phyloP scores from a whole-genome alignment of 1,140 invertebrate species.

The Chelonus insularis region DNA sequence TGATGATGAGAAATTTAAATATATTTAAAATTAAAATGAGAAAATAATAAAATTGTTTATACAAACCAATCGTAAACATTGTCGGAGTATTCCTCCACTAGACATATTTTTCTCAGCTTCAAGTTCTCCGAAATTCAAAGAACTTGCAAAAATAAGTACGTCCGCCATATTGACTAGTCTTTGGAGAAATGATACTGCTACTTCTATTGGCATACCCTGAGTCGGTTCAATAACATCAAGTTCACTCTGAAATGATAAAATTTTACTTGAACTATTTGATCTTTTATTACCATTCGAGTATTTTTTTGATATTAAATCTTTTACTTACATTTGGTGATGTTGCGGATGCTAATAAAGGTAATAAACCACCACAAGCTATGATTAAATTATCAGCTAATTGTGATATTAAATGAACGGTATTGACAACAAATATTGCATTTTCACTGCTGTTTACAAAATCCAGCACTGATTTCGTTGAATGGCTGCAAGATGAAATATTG shows the following conservation, averaged over 20 bases:
- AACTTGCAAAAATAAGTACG: conserved; percentile 96
- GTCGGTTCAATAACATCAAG: conserved; percentile 97
- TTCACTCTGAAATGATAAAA: too few relatives aligned
- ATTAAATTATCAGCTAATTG: conserved; percentile 98
- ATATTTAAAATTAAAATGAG: too few relatives aligned
- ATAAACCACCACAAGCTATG: conserved; percentile 95
- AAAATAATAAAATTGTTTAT: conserved; percentile 27
- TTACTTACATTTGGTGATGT: conserved; percentile 95
- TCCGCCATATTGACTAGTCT: conserved; percentile 97
- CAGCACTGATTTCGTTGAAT: conserved; percentile 94
- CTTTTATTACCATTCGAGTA: too few relatives aligned
- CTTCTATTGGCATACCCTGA: conserved; percentile 97
- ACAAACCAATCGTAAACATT: conserved; percentile 92
- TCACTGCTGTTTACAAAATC: conserved; percentile 98
- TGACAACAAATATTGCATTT: conserved; percentile 98
- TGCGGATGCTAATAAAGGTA: conserved; percentile 95
- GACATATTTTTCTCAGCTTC: conserved; percentile 99
- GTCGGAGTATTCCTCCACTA: conserved; percentile 95
- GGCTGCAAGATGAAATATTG: conserved; percentile 62
- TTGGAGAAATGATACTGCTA: conserved; percentile 95
- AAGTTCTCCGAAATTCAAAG: conserved; percentile 94
- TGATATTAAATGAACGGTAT: conserved; percentile 98
- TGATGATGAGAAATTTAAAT: too few relatives aligned
- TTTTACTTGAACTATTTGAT: too few relatives aligned
- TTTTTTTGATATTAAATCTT: too few relatives aligned